Evolutionary conservation across 2,113 vertebrate genomes (phyloP).

Genomic region (Circaetus cinerascens): DNA sequence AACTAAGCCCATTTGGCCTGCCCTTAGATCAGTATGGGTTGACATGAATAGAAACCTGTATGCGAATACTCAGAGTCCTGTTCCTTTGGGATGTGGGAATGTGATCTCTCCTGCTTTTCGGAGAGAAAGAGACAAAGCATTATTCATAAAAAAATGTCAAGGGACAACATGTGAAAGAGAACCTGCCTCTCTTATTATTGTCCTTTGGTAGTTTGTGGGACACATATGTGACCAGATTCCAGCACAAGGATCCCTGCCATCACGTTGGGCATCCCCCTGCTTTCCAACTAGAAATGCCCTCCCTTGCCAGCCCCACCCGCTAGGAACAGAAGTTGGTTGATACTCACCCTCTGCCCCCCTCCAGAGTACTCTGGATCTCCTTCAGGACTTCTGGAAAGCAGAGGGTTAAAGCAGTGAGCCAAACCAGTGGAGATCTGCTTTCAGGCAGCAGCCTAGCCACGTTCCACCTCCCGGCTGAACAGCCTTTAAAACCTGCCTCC

Average conservation of each 20-base stretch:
- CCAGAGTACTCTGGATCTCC: constrained; percentile 95
- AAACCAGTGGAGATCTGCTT: not conserved
- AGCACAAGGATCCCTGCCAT: not conserved
- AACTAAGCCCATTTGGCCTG: constrained; percentile 44
- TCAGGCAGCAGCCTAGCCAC: not conserved
- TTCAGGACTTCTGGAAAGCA: constrained; percentile 86
- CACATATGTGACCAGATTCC: not conserved
- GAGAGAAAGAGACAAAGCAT: constrained; percentile 68
- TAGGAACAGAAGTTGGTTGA: not conserved
- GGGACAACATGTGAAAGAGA: constrained; percentile 26
- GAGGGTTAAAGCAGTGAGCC: constrained; percentile 24
- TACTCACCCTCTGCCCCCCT: constrained; percentile 87
- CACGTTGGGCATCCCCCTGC: not conserved
- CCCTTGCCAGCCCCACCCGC: not conserved
- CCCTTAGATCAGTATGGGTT: constrained; percentile 45
- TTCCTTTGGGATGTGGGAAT: constrained; percentile 63
- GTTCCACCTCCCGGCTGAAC: not conserved
- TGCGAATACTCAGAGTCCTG: constrained; percentile 68
- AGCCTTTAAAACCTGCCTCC: not conserved
- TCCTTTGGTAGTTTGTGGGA: not conserved
- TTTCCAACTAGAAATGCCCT: not conserved
- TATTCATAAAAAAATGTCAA: not conserved
- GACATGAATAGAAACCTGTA: constrained; percentile 61
- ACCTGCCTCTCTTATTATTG: not conserved
- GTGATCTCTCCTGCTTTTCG: constrained; percentile 66